A percentile compares a stretch with the other conserved stretches of the same genome.
phyloP scores from a whole-genome alignment of 2,888 invertebrate species.

The Physocephala rufipes region DNA sequence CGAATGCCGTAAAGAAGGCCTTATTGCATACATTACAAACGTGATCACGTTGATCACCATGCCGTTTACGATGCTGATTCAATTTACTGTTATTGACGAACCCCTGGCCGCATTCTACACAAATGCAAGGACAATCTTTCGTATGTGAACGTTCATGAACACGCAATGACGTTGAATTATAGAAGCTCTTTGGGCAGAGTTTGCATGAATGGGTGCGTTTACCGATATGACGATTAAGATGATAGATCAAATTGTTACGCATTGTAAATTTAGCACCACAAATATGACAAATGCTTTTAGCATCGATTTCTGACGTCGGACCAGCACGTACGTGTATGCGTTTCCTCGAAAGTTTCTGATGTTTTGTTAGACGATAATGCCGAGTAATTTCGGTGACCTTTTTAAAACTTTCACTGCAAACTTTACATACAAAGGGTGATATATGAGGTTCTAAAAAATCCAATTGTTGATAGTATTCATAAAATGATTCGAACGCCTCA shows the following conservation, averaged over 20 bases:
- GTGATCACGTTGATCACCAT: slow-evolving; percentile 54
- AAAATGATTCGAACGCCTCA: slow-evolving; percentile 48
- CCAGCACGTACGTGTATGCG: neutral
- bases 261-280: slow-evolving; percentile 57
- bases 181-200: slow-evolving; percentile 57
- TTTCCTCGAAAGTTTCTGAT: slow-evolving; percentile 37
- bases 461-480: slow-evolving; percentile 53
- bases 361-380: slow-evolving; percentile 50
- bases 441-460: slow-evolving; percentile 56
- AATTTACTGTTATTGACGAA: slow-evolving; percentile 60
- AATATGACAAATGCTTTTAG: slow-evolving; percentile 55
- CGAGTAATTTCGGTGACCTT: slow-evolving; percentile 51
- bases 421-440: slow-evolving; percentile 53
- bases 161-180: slow-evolving; percentile 53
- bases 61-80: slow-evolving; percentile 60
- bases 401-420: slow-evolving; percentile 51
- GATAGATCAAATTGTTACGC: slow-evolving; percentile 54
- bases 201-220: slow-evolving; percentile 51
- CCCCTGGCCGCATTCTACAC: slow-evolving; percentile 58
- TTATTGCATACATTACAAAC: slow-evolving; percentile 57
- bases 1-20: slow-evolving; percentile 58
- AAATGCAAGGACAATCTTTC: slow-evolving; percentile 58
- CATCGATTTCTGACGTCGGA: neutral
- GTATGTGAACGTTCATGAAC: slow-evolving; percentile 58
- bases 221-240: slow-evolving; percentile 54